These are phyloP conservation scores for Scelioninae gen. 1 DNA, from an alignment of 2,888 invertebrate species.

Conservation along the genomic window DNA sequence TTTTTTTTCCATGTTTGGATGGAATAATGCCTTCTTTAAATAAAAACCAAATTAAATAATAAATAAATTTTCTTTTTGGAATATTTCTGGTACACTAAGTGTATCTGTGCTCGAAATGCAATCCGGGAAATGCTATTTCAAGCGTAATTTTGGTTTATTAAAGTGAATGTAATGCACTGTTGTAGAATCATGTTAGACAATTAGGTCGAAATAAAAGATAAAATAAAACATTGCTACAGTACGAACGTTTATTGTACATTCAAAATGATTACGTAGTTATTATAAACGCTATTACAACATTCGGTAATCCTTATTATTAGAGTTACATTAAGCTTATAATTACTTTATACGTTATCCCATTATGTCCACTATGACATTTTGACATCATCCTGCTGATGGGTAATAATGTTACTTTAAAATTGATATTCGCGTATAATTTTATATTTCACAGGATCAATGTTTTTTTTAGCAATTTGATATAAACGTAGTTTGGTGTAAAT, in stretches of 20 bases:
- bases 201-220: conserved; percentile 34
- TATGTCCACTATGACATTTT: conserved; percentile 19
- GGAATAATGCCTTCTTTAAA: background rate
- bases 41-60: conserved; percentile 21
- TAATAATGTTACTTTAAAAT: conserved; percentile 19
- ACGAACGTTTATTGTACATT: conserved; percentile 21
- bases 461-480: background rate
- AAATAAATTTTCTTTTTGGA: background rate
- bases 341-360: conserved; percentile 13
- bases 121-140: conserved; percentile 25
- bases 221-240: conserved; percentile 22
- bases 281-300: conserved; percentile 21
- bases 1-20: background rate
- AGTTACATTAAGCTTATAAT: conserved; percentile 33
- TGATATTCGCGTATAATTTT: conserved; percentile 18
- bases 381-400: conserved; percentile 18
- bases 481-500: background rate
- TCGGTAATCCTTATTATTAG: conserved; percentile 30
- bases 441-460: conserved; percentile 8
- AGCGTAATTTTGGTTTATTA: conserved; percentile 43
- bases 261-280: conserved; percentile 30
- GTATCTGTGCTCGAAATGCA: background rate
- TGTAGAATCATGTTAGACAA: conserved; percentile 18
- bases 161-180: conserved; percentile 32
- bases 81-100: background rate